phyloP scores from a whole-genome alignment of 2,888 invertebrate genomes.

The Blastobasis lacticolella region DNA sequence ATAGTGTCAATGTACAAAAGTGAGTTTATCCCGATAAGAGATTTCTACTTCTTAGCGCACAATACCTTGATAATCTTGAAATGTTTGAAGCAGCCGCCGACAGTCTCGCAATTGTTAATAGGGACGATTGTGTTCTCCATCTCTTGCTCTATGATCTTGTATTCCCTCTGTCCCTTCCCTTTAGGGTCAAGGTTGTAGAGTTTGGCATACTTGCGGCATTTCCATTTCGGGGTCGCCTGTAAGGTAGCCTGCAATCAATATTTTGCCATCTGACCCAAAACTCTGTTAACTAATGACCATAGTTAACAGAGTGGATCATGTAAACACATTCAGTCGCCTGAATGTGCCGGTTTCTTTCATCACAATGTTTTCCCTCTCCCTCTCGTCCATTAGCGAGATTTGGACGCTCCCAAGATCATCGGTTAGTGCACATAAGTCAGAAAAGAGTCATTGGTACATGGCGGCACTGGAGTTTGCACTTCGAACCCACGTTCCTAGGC shows the following conservation, averaged over 20 bases:
- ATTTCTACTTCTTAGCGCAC: background rate
- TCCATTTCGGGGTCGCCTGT: background rate
- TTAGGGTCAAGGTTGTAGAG: background rate
- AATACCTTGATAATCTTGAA: conserved; percentile 1
- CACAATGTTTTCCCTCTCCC: no score
- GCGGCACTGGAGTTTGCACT: no score
- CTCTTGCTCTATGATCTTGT: background rate
- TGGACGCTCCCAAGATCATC: no score
- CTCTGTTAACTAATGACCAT: no score
- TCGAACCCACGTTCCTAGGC: no score
- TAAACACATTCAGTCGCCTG: no score
- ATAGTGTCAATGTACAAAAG: background rate
- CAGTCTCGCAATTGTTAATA: background rate
- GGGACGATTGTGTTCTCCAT: background rate
- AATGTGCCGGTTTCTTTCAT: no score
- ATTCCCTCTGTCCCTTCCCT: background rate
- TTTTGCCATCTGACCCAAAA: no score
- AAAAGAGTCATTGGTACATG: no score
- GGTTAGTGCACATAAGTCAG: no score
- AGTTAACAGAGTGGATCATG: no score
- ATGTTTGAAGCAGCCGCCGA: background rate
- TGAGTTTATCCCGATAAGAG: background rate
- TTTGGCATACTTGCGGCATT: background rate
- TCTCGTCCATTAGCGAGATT: no score
- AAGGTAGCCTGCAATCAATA: background rate